phyloP scores from a whole-genome alignment of 2,888 invertebrate genomes.

The Caenorhabditis sp. region DNA sequence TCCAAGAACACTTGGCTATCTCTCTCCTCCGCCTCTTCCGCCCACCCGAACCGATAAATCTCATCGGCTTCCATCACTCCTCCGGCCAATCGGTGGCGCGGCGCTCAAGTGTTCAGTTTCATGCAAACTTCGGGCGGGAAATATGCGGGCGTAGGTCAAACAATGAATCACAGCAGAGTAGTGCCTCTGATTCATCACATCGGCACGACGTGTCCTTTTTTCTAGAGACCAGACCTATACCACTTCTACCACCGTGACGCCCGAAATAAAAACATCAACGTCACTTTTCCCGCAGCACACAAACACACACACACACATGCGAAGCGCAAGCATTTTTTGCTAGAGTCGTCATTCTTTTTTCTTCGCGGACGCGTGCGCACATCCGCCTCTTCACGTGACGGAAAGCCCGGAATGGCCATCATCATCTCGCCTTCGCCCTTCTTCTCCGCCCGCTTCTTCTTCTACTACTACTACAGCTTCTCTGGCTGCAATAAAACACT shows the following conservation, averaged over 20 bases:
- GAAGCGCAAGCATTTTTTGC: constrained; percentile 42
- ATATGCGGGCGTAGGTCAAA: constrained; percentile 53
- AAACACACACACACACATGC: constrained; percentile 21
- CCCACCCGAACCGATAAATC: constrained; percentile 50
- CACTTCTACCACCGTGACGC: constrained; percentile 37
- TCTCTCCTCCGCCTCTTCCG: constrained; percentile 24
- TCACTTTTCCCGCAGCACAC: constrained; percentile 43
- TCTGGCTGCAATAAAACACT: constrained; percentile 42
- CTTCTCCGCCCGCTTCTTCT: constrained; percentile 12
- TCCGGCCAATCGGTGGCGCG: constrained; percentile 5
- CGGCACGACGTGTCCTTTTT: constrained; percentile 9
- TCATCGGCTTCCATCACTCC: constrained; percentile 7
- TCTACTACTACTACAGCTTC: too few species aligned
- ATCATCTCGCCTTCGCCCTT: constrained; percentile 29
- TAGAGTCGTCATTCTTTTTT: constrained; percentile 37
- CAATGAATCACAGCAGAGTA: constrained; percentile 34
- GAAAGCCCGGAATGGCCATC: constrained; percentile 39
- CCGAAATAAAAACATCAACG: constrained; percentile 52
- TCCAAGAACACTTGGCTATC: constrained; percentile 33
- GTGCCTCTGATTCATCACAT: constrained; percentile 43
- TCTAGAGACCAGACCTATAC: constrained; percentile 14
- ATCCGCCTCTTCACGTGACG: constrained; percentile 46
- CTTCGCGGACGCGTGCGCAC: constrained; percentile 27
- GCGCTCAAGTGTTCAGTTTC: constrained; percentile 13
- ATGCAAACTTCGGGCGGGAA: constrained; percentile 19